These are phyloP conservation scores for Stratiomys singularior DNA, from an alignment of 2,888 invertebrate genomes.

Conservation along the genomic window DNA sequence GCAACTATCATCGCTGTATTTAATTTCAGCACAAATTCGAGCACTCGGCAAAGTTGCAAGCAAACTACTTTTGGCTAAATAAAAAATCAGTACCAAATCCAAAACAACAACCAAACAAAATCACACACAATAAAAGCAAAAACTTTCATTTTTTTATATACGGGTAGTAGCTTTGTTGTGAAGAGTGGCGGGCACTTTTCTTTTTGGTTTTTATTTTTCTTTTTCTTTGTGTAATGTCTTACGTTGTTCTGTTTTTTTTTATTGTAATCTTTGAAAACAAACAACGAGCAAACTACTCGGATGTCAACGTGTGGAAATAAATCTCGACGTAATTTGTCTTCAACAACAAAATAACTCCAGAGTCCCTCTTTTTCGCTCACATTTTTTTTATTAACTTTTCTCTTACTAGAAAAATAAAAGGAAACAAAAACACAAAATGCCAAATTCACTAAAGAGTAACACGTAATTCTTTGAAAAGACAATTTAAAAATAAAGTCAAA, in stretches of 20 bases:
- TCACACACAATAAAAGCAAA: neutral
- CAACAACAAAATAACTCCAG: conserved; percentile 49
- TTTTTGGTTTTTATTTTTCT: neutral
- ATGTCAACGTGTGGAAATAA: neutral
- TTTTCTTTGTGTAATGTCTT: neutral
- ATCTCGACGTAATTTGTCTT: neutral
- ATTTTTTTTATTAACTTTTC: conserved; percentile 17
- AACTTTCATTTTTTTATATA: too few relatives aligned
- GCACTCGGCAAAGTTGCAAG: neutral
- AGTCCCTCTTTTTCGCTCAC: conserved; percentile 43
- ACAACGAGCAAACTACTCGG: conserved; percentile 2
- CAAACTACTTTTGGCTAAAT: neutral
- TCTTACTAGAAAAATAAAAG: conserved; percentile 53
- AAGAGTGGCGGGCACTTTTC: too few relatives aligned
- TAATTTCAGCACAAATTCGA: neutral
- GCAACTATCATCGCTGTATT: neutral
- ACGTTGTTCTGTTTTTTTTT: neutral
- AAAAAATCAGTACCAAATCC: neutral
- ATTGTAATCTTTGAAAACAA: conserved; percentile 29
- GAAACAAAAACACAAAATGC: conserved; percentile 48
- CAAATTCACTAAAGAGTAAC: conserved; percentile 45
- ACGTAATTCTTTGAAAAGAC: neutral
- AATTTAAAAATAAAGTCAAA: conserved; percentile 37
- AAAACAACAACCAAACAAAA: neutral
- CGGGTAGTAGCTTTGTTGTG: too few relatives aligned